Base-by-base conservation (phyloP, 2,113 vertebrate genomes). In the Petromus typicus region DNA sequence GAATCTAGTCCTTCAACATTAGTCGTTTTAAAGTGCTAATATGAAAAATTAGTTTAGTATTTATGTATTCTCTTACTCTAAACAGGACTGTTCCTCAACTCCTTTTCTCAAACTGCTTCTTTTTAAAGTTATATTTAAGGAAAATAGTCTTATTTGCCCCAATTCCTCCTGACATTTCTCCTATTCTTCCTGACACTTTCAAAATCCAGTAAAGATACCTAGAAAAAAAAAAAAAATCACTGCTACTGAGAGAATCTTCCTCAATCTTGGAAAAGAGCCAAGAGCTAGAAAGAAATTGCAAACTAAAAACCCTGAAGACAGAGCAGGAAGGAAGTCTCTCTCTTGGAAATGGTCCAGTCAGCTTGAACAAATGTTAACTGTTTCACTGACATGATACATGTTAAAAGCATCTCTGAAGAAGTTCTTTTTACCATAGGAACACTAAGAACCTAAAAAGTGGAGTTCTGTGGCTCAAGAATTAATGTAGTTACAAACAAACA, bases 341-440 rank as follows among this genome's bases (percentile, higher is more conserved):
- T 40, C 59, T 80, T 96, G 81, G 37, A 96, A 95, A 81, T 12
- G 13, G 27, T 71, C 81, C 43, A 45, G 66, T 84, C 48, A 86
- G 61, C 16, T 90, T 37, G 40, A 95, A 92, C 78, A 94, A 90
- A 95, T 37, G 59, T 45, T 37, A 96, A 90, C 37, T 96, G 63
- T 59, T 96, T 86, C 80, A 80, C 63, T 84, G 81, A 87, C 32
- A 48, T 75, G 73, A 91, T 32, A 87, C 48, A 88, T 40, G 69
- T 78, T n/a, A 27, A 83, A 76, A 40, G 32, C 12, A 92, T 1
- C 34, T 67, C 81, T 57, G 57, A 87, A 30, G 51, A 95, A 92
- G 64, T 81, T 43, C 64, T 90, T 56, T 51, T 54, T 48, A 85
- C 61, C 40, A 69, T 22, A 80, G 30, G 27, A 94, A 90, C 27